A percentile compares a stretch with the other conserved stretches of the same genome.
Conservation (phyloP, 2,888 invertebrate species). For the Drosophila fulvimacula region DNA sequence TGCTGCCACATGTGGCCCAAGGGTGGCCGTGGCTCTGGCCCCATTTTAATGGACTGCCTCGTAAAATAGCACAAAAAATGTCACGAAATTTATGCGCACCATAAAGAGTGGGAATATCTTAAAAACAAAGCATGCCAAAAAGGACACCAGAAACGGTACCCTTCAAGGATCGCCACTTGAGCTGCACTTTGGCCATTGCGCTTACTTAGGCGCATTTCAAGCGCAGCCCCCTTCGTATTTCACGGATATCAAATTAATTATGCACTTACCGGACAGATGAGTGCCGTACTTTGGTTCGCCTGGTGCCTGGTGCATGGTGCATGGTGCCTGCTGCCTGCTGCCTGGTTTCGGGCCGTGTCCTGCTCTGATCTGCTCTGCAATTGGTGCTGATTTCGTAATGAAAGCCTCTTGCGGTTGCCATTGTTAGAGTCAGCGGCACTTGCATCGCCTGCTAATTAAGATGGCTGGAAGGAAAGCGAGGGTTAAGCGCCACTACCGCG, state of each 20-base stretch:
- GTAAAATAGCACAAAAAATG: slow-evolving; percentile 74
- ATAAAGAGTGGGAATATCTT: slow-evolving; percentile 57
- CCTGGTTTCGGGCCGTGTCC: neutral
- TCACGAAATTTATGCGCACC: slow-evolving; percentile 73
- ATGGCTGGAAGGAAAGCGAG: slow-evolving; percentile 8
- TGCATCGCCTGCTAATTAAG: slow-evolving; percentile 72
- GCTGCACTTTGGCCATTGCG: slow-evolving; percentile 44
- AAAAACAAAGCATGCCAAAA: slow-evolving; percentile 65
- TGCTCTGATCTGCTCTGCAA: slow-evolving; percentile 2
- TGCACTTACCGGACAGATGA: slow-evolving; percentile 53
- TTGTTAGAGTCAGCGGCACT: slow-evolving; percentile 31
- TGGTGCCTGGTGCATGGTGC: too few species aligned
- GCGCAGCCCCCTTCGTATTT: slow-evolving; percentile 42
- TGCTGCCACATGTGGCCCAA: slow-evolving; percentile 68
- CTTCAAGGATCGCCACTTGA: slow-evolving; percentile 39
- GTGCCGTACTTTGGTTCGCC: neutral
- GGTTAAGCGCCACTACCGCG: slow-evolving; percentile 4
- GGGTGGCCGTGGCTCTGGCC: slow-evolving; percentile 22
- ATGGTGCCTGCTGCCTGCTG: too few species aligned
- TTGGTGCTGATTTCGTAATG: slow-evolving; percentile 48
- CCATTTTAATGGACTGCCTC: slow-evolving; percentile 77
- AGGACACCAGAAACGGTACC: slow-evolving; percentile 25
- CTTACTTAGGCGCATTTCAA: slow-evolving; percentile 49
- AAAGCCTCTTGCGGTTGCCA: slow-evolving; percentile 63
- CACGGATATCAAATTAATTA: slow-evolving; percentile 70